Base-by-base conservation (phyloP, 2,113 vertebrate species). In the Antennarius striatus region DNA sequence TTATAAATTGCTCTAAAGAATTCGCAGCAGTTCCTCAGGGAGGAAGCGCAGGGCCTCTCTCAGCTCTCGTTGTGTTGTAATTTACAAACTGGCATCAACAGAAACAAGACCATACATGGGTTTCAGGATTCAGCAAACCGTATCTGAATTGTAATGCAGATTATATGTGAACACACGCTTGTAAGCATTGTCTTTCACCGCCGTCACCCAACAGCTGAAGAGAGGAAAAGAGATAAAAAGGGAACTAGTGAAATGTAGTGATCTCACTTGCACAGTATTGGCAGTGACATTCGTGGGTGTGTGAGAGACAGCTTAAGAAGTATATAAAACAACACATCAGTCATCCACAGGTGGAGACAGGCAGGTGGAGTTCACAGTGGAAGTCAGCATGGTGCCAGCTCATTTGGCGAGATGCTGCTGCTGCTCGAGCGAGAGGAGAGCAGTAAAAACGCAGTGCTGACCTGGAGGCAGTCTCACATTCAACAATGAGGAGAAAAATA, bases 1-100 rank as follows among this genome's bases (percentile, higher is more conserved):
- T 94, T 91, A 94, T 92, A 90, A 95, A 94, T 91, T 16, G 22
- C 10, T 15, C 63, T 30, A 16, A 71, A 68, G 66, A 73, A 81
- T 51, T 65, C 52, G 71, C 54, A 71, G 30, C n/a, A 57, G 15
- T 63, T 80, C 65, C 72, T 63, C 1, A 0, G 91, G 91, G 68
- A 59, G 46, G 7, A 15, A 45, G 15, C 3, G 17, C 52, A 13
- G 40, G 59, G 14, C 43, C 16, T 50, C 39, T 40, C 58, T 22
- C 28, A 40, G 55, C 61, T 67, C 49, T 17, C 50, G 6, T 58
- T 47, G 52, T 10, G 36, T 29, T 53, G 49, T 52, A 62, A 71
- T 76, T 68, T 54, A 50, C 40, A 68, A 57, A n/a, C 47, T n/a
- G 48, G 55, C 43, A 17, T 63, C 66, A 40, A 9, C 48, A 62